These are phyloP conservation scores for Drosophila formosana DNA, from an alignment of 2,888 invertebrate genomes.

Conservation along the genomic window DNA sequence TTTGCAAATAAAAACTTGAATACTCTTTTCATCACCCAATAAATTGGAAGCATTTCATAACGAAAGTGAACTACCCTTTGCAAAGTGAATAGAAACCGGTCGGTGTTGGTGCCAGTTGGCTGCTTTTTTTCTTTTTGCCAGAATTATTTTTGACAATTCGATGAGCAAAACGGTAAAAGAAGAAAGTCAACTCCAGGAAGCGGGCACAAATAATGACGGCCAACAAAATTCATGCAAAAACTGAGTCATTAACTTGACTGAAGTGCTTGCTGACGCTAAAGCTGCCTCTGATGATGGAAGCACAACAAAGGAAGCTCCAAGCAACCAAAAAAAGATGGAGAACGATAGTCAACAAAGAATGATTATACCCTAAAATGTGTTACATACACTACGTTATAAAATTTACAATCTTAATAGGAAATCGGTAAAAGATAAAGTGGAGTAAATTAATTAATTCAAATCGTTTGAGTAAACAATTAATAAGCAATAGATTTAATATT, in stretches of 20 bases:
- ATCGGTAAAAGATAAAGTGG: background rate
- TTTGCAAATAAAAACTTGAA: background rate
- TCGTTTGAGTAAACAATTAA: background rate
- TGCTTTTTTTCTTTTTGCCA: constrained; percentile 28
- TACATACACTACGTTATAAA: background rate
- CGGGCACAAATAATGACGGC: constrained; percentile 45
- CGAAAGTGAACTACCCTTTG: background rate
- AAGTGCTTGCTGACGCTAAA: constrained; percentile 24
- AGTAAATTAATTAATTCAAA: background rate
- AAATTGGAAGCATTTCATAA: background rate
- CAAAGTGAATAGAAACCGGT: constrained; percentile 16
- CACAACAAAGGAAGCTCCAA: constrained; percentile 38
- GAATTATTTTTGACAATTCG: constrained; percentile 60
- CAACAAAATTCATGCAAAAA: constrained; percentile 42
- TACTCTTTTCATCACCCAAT: background rate
- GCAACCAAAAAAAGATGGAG: background rate
- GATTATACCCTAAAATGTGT: constrained; percentile 8
- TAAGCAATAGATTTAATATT: background rate
- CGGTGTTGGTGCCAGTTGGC: constrained; percentile 31
- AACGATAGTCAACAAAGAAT: constrained; percentile 3
- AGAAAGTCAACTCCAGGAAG: constrained; percentile 65
- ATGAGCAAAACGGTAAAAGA: constrained; percentile 56
- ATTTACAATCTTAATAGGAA: constrained; percentile 1
- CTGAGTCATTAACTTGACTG: constrained; percentile 66
- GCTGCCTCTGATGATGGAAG: constrained; percentile 4